Base-by-base conservation (phyloP, 2,888 invertebrate genomes). In the Pachycephus smyrnensis region DNA sequence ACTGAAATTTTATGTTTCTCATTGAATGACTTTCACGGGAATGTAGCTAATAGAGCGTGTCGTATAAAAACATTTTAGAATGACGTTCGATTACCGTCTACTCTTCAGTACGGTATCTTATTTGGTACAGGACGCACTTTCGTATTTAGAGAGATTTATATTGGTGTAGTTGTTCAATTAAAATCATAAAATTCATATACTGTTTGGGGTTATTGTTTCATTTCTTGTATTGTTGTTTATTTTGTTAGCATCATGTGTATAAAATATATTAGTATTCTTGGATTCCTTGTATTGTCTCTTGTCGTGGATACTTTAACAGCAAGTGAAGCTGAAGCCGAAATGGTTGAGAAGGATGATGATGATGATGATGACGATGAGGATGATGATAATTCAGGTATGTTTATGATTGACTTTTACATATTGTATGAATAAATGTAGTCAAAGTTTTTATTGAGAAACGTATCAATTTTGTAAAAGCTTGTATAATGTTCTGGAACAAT, bases 1-100 rank as follows among this genome's bases (percentile, higher is more conserved):
- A 12, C n/a, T 40, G 55, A 75, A 77, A 75, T 82, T 77, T 75
- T 15, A 40, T 76, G 30, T 80, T 76, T 76, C 23, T 69, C 74
- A 71, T 35, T 11, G 75, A 33, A 75, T 75, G 23, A 83, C 87
- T 87, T 86, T 87, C 87, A 85, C 86, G 80, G 80, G 80, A 85
- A 77, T 77, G 76, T 77, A 82, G 76, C 83, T 81, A 80, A 75
- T 84, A 80, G 83, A 85, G 86, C 87, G 83, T 86, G 69, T 30
- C 77, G 40, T 68, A 73, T 55, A 83, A 85, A 83, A 84, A 82
- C 76, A 76, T 79, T 31, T 55, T 68, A 78, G 78, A 78, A 35
- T 68, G 33, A 69, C 37, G 73, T 12, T 76, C 37, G n/a, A 36
- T 23, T 55, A 55, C 55, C 9, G 23, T 55, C 23, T 23, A 23